A percentile compares a stretch with the other conserved stretches of the same genome.
phyloP scores from a whole-genome alignment of 2,113 vertebrate species.

The Corythaeola cristata region DNA sequence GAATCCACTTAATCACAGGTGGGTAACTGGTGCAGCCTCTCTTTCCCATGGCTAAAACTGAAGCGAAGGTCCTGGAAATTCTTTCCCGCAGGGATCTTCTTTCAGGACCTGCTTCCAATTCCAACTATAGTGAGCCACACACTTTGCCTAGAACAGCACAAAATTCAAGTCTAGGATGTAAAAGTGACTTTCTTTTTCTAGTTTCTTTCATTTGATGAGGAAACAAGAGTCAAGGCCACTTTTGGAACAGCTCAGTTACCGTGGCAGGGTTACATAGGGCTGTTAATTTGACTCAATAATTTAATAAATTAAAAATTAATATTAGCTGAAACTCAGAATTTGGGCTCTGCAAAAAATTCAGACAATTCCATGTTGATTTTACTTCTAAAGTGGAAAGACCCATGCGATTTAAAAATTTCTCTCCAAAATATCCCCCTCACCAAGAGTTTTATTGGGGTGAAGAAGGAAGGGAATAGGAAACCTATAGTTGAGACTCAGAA shows the following conservation, averaged over 20 bases:
- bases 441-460: background rate
- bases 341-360: background rate
- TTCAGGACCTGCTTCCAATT: background rate
- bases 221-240: background rate
- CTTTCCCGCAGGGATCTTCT: background rate
- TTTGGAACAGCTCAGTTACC: background rate
- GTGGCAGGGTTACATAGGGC: background rate
- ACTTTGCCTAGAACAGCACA: background rate
- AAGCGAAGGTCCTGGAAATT: background rate
- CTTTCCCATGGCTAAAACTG: background rate
- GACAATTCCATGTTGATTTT: background rate
- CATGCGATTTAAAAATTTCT: background rate
- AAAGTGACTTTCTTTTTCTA: background rate
- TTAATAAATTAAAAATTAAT: background rate
- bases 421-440: background rate
- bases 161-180: background rate
- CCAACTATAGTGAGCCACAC: background rate
- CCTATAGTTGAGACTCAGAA: background rate
- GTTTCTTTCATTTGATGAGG: background rate
- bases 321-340: background rate
- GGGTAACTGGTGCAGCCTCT: background rate
- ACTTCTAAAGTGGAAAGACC: background rate
- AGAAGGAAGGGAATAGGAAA: background rate
- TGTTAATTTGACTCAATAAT: background rate
- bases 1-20: slow-evolving; percentile 10